These are phyloP conservation scores for Esox masquinongy DNA, from an alignment of 2,797 vertebrate species.

Conservation along the genomic window DNA sequence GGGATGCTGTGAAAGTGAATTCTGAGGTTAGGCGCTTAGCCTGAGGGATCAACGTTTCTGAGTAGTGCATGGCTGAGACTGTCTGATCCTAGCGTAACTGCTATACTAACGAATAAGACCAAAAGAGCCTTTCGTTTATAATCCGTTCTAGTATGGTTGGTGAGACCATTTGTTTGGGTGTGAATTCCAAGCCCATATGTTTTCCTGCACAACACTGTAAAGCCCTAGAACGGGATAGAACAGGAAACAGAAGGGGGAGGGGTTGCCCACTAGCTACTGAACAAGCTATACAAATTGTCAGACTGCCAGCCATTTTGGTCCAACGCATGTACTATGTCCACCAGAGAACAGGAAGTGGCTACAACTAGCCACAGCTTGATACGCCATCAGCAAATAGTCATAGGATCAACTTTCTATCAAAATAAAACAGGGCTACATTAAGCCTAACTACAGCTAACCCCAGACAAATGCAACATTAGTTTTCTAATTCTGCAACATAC, in stretches of 20 bases:
- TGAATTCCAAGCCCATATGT: slow-evolving; percentile 4
- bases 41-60: not conserved
- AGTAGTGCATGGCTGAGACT: not conserved
- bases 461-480: not conserved
- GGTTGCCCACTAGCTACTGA: not conserved
- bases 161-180: not conserved
- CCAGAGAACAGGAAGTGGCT: not conserved
- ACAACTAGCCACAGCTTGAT: not conserved
- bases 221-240: not conserved
- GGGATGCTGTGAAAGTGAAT: not conserved
- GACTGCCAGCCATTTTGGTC: not conserved
- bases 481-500: not conserved
- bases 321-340: not conserved
- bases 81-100: no score
- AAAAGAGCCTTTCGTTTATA: not conserved
- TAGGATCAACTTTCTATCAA: not conserved
- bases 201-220: not conserved
- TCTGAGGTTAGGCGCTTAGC: not conserved
- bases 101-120: not conserved
- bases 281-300: not conserved
- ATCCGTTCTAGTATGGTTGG: not conserved
- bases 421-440: not conserved
- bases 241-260: slow-evolving; percentile 4
- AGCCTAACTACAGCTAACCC: not conserved
- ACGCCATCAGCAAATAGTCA: not conserved